Base-by-base conservation (phyloP, 2,888 invertebrate species). In the Bombyx huttoni region DNA sequence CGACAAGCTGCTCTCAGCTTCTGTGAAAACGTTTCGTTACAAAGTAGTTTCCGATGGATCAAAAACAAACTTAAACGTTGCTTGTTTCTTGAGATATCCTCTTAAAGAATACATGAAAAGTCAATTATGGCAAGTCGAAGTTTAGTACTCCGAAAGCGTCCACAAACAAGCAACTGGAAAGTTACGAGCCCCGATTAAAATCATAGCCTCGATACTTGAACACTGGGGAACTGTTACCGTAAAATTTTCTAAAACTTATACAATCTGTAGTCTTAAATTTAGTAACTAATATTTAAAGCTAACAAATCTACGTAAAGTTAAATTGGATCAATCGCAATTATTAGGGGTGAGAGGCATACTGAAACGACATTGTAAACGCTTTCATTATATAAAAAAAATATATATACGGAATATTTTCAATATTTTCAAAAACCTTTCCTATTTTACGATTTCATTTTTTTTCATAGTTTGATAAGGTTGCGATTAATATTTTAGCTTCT, bases 61-160 rank as follows among this genome's bases (percentile, higher is more conserved):
- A 7, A 40, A 40, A 40, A 40, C 40, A 40, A 40, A 40, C 40
- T 40, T 40, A 10, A 40, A 3, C 40, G 40, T 12, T 40, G 12
- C 7, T 40, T 40, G 40, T 40, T 40, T 12, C 40, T 40, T 40
- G 12, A 40, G 40, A 40, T 40, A 40, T 40, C 40, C 40, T 40
- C 40, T 40, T 40, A 40, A 40, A 62, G 59, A 66, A 69, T 70
- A 74, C 73, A 72, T 57, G 69, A 58, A 64, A 74, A 69, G 64
- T 72, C 73, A 73, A 74, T 73, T 74, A 73, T 67, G 56, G 60
- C 57, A 56, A 62, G 64, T 57, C 56, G 60, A 54, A 51, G 58
- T 57, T 56, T 24, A 24, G 24, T 49, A 55, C 52, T 53, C 56
- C 59, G 54, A 40, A 3, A 40, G 40, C 40, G 7, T 40, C 12